Evolutionary conservation across 2,797 vertebrate genomes (phyloP).

Genomic region (Salarias fasciatus): DNA sequence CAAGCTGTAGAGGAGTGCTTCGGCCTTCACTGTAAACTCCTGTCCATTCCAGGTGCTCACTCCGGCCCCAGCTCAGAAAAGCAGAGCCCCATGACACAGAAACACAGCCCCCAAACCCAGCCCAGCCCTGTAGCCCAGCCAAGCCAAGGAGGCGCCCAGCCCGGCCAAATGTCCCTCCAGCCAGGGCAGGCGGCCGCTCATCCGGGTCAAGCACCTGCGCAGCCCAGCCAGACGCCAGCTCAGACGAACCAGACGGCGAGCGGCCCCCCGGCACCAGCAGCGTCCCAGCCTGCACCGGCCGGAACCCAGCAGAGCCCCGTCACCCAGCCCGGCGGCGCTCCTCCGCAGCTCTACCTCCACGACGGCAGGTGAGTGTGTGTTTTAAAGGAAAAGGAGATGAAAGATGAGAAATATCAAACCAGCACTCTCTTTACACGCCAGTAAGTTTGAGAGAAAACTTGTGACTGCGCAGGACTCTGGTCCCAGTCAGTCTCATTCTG

Average conservation of each 20-base stretch:
- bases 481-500: conserved; percentile 38
- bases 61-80: conserved; percentile 97
- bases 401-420: conserved; percentile 12
- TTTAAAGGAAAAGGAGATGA: background rate
- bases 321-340: conserved; percentile 85
- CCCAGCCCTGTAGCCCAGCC: conserved; percentile 89
- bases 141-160: conserved; percentile 75
- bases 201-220: conserved; percentile 63
- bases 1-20: too few relatives aligned
- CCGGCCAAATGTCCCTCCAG: conserved; percentile 65
- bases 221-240: conserved; percentile 65
- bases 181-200: conserved; percentile 67
- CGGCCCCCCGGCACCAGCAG: conserved; percentile 66
- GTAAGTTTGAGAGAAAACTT: too few relatives aligned
- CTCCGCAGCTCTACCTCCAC: conserved; percentile 94
- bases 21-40: too few relatives aligned
- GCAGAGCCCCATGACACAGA: conserved; percentile 97
- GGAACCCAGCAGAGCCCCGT: conserved; percentile 81
- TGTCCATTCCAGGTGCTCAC: conserved; percentile 91
- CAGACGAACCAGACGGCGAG: conserved; percentile 64
- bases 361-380: conserved; percentile 96
- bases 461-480: conserved; percentile 14
- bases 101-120: conserved; percentile 91
- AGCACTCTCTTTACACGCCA: conserved; percentile 16
- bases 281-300: conserved; percentile 65